These are phyloP conservation scores for Tetramorium parvispinum DNA, from an alignment of 1,140 invertebrate species.

Conservation along the genomic window DNA sequence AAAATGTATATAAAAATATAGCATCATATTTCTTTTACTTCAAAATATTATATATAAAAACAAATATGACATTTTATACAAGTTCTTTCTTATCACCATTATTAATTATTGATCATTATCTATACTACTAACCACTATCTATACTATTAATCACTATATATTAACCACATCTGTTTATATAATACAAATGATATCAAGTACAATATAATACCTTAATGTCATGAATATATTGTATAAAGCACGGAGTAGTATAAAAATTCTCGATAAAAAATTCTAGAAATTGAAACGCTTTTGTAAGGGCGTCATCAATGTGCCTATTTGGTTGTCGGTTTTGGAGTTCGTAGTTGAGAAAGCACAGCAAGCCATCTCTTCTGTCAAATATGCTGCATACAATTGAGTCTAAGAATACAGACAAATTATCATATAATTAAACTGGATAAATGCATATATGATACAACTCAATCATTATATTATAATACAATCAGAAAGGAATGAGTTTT, in stretches of 20 bases:
- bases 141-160: neutral
- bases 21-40: neutral
- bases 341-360: conserved; percentile 68
- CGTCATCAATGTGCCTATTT: conserved; percentile 31
- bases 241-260: conserved; percentile 60
- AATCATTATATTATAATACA: neutral
- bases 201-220: conserved; percentile 63
- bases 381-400: conserved; percentile 69
- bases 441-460: neutral
- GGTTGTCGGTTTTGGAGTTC: conserved; percentile 35
- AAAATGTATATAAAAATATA: neutral
- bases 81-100: neutral
- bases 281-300: conserved; percentile 70
- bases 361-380: conserved; percentile 66
- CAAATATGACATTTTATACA: neutral
- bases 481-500: neutral
- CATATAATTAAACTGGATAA: neutral
- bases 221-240: conserved; percentile 70
- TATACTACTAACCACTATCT: neutral
- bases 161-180: neutral
- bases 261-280: conserved; percentile 72
- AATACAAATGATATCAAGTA: neutral
- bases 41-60: neutral
- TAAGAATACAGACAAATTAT: conserved; percentile 57
- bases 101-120: too few relatives aligned